Base-by-base conservation (phyloP, 2,113 vertebrate species). In the Hydrolagus affinis region DNA sequence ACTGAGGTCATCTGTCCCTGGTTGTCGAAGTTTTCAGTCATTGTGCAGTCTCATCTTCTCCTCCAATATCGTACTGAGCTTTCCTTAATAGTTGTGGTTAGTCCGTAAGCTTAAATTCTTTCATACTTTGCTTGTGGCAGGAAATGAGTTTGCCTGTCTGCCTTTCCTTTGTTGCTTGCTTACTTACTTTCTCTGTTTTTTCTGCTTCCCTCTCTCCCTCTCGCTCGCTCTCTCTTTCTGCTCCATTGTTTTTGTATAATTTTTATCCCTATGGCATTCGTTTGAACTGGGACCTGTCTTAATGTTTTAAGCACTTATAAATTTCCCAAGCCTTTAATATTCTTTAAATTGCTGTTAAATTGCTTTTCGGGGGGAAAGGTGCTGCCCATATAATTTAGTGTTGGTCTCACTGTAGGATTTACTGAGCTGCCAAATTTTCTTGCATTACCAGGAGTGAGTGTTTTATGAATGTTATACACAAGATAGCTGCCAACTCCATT, bases 241-340 rank as follows among this genome's bases (percentile, higher is more conserved):
- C 44, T 44, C 30, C 15, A 83, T 83, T 83, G 62, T 9, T 7
- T 68, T 25, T 66, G 25, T 66, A 21, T 83, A 83, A 83, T 83
- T 83, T 66, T 68, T 25, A 28, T 66, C 60, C 62, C 32, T 83
- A 8, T 83, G 78, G 60, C 62, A 83, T 83, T 83, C 30, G 30
- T 56, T 83, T 66, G 8, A 44, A 25, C 28, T 32, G 17, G 60
- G 66, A 32, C 66, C 28, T 28, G 12, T 32, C 25, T 21, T 83
- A 68, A 83, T 83, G 78, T 4, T 17, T 83, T 83, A 66, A 83
- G n/a, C 66, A 68, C 78, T 28, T 66, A 28, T 83, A 32, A 15
- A 28, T 83, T 83, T 83, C 78, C 78, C 78, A 68, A 66, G 17
- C 78, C 78, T 83, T 83, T 32, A 83, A 83, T 83, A 30, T 83